Percentiles rank a stretch among this genome's conserved stretches.
Conservation (phyloP, 2,797 vertebrate genomes). For the Diglossa cyanea region DNA sequence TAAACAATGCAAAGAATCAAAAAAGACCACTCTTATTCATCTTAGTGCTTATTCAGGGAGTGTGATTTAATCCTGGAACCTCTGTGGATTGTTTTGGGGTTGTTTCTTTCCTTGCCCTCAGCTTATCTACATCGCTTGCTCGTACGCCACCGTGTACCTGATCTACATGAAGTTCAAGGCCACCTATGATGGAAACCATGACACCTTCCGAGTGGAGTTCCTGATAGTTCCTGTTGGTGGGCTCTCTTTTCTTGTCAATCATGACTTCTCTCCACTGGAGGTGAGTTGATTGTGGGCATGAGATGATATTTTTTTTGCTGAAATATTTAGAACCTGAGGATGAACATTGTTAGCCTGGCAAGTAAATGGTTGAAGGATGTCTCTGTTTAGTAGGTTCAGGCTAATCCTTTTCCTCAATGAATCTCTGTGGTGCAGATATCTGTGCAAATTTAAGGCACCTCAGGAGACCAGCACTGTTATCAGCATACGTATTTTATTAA, state of each 20-base stretch:
- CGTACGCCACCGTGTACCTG: conserved; percentile 93
- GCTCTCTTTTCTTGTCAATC: conserved; percentile 93
- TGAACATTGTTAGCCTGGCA: background rate
- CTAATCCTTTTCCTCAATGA: background rate
- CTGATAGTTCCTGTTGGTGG: conserved; percentile 94
- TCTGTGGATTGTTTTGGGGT: background rate
- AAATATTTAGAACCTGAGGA: background rate
- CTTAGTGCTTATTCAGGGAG: background rate
- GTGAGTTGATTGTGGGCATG: conserved; percentile 69
- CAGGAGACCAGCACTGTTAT: background rate
- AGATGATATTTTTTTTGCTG: background rate
- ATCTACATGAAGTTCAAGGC: conserved; percentile 97
- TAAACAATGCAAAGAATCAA: background rate
- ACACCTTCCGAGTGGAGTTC: conserved; percentile 96
- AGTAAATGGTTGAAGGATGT: background rate
- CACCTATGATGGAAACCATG: conserved; percentile 95
- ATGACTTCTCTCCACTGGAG: conserved; percentile 96
- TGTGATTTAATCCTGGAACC: background rate
- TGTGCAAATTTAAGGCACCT: background rate
- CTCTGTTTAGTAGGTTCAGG: background rate
- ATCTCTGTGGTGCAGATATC: background rate
- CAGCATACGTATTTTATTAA: background rate
- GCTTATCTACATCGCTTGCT: conserved; percentile 93
- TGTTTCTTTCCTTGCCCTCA: conserved; percentile 44
- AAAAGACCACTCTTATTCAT: background rate